Evolutionary conservation across 2,888 invertebrate genomes (phyloP), one percentile per base, ranked within the genome.

Genomic region (Punctoribates punctum): DNA sequence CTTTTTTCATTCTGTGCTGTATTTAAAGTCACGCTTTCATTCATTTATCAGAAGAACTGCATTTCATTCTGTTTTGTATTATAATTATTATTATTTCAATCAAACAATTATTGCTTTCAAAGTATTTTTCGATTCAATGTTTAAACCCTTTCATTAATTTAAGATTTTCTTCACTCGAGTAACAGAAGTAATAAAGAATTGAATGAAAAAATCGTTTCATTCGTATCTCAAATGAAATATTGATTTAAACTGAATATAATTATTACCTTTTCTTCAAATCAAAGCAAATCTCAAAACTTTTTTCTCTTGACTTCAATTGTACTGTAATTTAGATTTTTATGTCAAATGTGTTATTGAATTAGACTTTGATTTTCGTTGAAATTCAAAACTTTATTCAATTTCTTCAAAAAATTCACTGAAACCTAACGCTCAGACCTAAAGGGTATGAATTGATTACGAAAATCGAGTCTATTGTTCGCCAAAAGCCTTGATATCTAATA

Each of bases 81-180:
- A 60, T 60, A 60, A 60, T 60, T 27, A 60, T 60, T 60, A 27
- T 60, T 27, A 60, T 60, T 27, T 60, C 27, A 60, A 29, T 60
- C 60, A 60, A 60, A 60, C 29, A 60, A 60, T 60, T 60, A 60
- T 29, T 60, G 0, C 27, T n/a, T 51, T 20, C 20, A 51, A 51
- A 6, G 1, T 51, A 5, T 51, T 20, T 51, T 51, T n/a, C n/a
- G 15, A 51, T n/a, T 51, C 17, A 20, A 51, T n/a, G 51, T 8
- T 60, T 60, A 60, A 57, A 29, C 60, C 60, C 54, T 29, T 29
- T 60, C 27, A 60, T 60, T 60, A 60, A 13, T 57, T 51, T n/a
- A 3, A 51, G 51, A 17, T 51, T 51, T 51, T 51, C 20, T 51
- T 51, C 51, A 51, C n/a, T 51, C 51, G 51, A 51, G 1, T 51